phyloP scores from a whole-genome alignment of 1,140 invertebrate genomes.

The Aricia agestis region DNA sequence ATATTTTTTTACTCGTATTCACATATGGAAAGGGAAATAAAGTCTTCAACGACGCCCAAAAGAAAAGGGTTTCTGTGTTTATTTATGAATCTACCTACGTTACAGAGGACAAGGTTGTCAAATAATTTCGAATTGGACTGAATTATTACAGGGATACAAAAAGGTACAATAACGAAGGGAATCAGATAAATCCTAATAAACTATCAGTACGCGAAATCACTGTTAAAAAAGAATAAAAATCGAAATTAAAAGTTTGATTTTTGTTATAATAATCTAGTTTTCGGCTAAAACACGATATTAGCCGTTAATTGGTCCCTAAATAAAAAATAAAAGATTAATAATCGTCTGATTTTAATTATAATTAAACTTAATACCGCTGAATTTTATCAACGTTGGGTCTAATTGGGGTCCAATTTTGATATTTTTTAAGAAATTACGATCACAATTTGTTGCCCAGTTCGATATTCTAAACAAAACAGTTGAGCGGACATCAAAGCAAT shows the following conservation, averaged over 20 bases:
- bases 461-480: not conserved
- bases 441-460: too few species aligned
- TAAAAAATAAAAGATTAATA: too few species aligned
- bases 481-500: not conserved
- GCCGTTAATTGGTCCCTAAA: too few species aligned
- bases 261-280: too few species aligned
- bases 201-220: too few species aligned
- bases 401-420: not conserved
- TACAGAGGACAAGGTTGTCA: not conserved
- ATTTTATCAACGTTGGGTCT: too few species aligned
- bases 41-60: not conserved
- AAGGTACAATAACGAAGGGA: not conserved
- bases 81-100: not conserved
- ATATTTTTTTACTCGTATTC: not conserved
- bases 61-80: not conserved
- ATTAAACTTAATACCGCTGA: too few species aligned
- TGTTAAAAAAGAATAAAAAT: too few species aligned
- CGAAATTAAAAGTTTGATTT: too few species aligned
- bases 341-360: too few species aligned
- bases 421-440: not conserved
- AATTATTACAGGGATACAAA: not conserved
- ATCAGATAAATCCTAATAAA: not conserved
- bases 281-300: too few species aligned
- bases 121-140: not conserved
- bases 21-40: not conserved